Evolutionary conservation across 2,888 invertebrate species (phyloP), one percentile per base, ranked within the genome.

Genomic region (Eupelmus urozonus): DNA sequence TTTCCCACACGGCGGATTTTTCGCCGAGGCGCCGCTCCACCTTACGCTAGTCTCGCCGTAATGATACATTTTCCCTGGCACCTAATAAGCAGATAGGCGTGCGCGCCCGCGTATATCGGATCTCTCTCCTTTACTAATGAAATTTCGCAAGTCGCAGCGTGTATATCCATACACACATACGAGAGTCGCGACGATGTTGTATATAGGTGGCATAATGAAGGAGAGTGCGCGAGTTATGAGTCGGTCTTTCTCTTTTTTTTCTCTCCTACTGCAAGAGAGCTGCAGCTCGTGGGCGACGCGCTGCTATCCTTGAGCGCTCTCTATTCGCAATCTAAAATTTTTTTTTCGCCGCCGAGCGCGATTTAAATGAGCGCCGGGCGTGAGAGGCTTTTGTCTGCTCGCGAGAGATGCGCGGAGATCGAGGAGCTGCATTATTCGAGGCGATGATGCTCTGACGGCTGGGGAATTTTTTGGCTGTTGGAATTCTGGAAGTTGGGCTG

Each of bases 11-110:
- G 20, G 20, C 4, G 25, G 27, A 51, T 20, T 62, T 62, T 51
- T 57, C 29, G 34, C 51, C n/a, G 27, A 34, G 34, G n/a, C 42
- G n/a, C 29, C 65, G 23, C 66, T 57, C 40, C 20, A 59, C n/a
- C 57, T 74, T 59, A n/a, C 57, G 53, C 62, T 18, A 27, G 51
- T 7, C 53, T 45, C 29, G 34, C 45, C 11, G 29, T 78, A 73
- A 78, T 78, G 72, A 73, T 73, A 78, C 78, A 72, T 67, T 78
- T 78, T 78, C 72, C 66, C 65, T 62, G 62, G 76, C 65, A 65
- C 76, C 65, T 76, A 76, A 76, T 71, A 76, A 76, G 63, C 53
- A 18, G 57, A 70, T 70, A 70, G 75, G 40, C 40, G 51, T n/a
- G 42, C n/a, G 20, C n/a, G n/a, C n/a, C 25, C 23, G 55, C n/a